phyloP scores from a whole-genome alignment of 2,888 invertebrate species.

The Ligdia adustata region DNA sequence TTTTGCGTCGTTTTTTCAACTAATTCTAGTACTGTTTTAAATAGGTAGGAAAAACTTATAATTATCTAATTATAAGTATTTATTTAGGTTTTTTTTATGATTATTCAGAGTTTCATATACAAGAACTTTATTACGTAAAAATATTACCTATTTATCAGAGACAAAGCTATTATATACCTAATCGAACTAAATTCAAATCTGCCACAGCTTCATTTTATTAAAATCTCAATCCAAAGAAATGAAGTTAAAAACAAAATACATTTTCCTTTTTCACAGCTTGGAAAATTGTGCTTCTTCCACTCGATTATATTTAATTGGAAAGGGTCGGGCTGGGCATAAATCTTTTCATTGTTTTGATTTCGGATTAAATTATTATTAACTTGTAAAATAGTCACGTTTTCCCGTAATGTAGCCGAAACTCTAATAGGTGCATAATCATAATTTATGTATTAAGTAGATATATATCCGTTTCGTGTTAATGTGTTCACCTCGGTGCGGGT shows the following conservation, averaged over 20 bases:
- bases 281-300: slow-evolving; percentile 29
- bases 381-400: slow-evolving; percentile 30
- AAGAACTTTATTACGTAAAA: no score
- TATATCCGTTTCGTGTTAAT: slow-evolving; percentile 26
- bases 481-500: slow-evolving; percentile 39
- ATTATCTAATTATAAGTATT: no score
- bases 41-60: no score
- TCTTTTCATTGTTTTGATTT: slow-evolving; percentile 30
- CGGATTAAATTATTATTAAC: slow-evolving; percentile 26
- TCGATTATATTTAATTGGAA: slow-evolving; percentile 26
- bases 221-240: slow-evolving; percentile 39
- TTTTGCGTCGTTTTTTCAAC: no score
- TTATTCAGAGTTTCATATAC: no score
- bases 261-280: slow-evolving; percentile 32
- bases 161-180: no score
- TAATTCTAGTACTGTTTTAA: no score
- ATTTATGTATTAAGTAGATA: slow-evolving; percentile 16
- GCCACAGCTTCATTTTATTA: slow-evolving; percentile 43
- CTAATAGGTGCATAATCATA: slow-evolving; percentile 24
- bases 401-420: slow-evolving; percentile 20
- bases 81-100: no score
- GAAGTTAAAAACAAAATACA: slow-evolving; percentile 35
- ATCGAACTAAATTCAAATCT: no score
- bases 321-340: slow-evolving; percentile 24
- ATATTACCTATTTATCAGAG: no score